Conservation (phyloP, 2,797 vertebrate genomes). For the Enteromius treurensis region DNA sequence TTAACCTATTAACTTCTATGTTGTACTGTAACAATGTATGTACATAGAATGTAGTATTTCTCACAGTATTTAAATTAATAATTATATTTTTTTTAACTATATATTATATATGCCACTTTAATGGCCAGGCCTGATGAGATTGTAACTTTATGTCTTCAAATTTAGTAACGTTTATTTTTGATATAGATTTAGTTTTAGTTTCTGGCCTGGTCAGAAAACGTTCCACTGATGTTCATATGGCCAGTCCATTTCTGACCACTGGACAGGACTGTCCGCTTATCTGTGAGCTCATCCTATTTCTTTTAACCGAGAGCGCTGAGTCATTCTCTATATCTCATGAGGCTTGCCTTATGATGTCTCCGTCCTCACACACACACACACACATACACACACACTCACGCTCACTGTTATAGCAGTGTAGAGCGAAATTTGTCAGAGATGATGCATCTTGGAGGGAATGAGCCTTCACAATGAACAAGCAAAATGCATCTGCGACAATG, state of each 20-base stretch:
- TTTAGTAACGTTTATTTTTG: background rate
- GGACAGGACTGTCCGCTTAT: background rate
- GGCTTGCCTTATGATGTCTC: constrained; percentile 38
- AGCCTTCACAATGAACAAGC: constrained; percentile 9
- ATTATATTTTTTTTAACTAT: background rate
- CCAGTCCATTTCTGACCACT: background rate
- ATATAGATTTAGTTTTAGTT: background rate
- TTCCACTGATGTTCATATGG: background rate
- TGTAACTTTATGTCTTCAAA: background rate
- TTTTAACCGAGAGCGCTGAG: constrained; percentile 44
- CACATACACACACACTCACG: background rate
- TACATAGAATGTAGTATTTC: background rate
- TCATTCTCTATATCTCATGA: constrained; percentile 45
- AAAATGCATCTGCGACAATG: constrained; percentile 12
- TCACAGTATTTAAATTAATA: too few species aligned
- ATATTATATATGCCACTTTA: background rate
- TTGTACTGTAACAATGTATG: too few species aligned
- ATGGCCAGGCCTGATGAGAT: background rate
- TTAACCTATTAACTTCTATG: too few species aligned
- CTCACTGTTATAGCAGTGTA: constrained; percentile 18
- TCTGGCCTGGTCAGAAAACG: background rate
- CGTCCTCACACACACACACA: background rate
- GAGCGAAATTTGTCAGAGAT: background rate
- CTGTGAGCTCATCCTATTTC: constrained; percentile 14
- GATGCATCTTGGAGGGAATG: background rate